Conservation (phyloP, 1,140 invertebrate species). For the Aphelenchoides besseyi region DNA sequence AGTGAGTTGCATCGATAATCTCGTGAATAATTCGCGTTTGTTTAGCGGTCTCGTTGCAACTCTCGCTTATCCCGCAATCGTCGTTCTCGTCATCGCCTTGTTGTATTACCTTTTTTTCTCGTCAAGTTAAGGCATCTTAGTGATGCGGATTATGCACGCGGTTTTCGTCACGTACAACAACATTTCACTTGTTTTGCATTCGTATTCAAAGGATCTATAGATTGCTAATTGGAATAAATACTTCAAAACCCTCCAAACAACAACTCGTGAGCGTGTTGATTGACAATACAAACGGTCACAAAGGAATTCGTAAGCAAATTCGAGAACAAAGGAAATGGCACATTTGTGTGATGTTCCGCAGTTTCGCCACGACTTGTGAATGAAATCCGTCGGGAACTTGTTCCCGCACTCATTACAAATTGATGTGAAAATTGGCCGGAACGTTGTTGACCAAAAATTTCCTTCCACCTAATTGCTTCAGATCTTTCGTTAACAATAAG, state of each 20-base stretch:
- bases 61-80: conserved; percentile 42
- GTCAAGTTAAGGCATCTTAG: not conserved
- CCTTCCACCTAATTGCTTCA: too few species aligned
- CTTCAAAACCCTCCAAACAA: too few species aligned
- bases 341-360: too few species aligned
- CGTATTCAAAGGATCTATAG: not conserved
- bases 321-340: too few species aligned
- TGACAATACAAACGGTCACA: too few species aligned
- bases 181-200: not conserved
- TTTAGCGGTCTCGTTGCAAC: conserved; percentile 35
- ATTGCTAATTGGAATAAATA: not conserved
- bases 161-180: not conserved
- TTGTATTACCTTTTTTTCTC: conserved; percentile 53
- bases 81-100: conserved; percentile 46
- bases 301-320: too few species aligned
- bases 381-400: too few species aligned
- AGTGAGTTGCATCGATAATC: conserved; percentile 20
- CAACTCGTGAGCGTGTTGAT: too few species aligned
- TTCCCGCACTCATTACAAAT: not conserved
- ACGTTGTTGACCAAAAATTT: too few species aligned
- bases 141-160: too few species aligned
- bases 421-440: too few species aligned
- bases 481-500: too few species aligned
- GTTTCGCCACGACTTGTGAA: not conserved
- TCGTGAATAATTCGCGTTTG: conserved; percentile 14